These are phyloP conservation scores for Calycopis cecrops DNA, from an alignment of 1,140 invertebrate species.

Conservation along the genomic window DNA sequence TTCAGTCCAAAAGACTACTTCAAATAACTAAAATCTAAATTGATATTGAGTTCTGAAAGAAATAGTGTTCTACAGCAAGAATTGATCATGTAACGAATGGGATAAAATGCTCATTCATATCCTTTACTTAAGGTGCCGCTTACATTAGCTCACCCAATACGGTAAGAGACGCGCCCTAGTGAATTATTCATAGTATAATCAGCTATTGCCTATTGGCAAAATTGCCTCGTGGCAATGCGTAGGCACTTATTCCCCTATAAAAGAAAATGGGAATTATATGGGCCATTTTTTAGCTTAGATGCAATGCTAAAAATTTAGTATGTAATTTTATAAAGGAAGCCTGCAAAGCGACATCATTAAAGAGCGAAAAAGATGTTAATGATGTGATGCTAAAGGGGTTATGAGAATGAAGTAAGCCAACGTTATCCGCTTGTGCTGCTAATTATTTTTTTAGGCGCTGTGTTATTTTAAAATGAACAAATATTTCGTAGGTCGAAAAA, in stretches of 20 bases:
- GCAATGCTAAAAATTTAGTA: no score
- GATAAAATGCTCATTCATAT: slow-evolving; percentile 12
- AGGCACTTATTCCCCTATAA: slow-evolving; percentile 12
- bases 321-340: no score
- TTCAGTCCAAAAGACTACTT: no score
- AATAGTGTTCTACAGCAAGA: neutral
- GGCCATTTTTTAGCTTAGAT: neutral
- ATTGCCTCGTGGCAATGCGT: slow-evolving; percentile 10
- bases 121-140: slow-evolving; percentile 10
- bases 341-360: no score
- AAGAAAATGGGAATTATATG: slow-evolving; percentile 1
- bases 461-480: no score
- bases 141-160: slow-evolving; percentile 17
- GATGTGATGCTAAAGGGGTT: no score
- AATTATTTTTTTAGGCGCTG: no score
- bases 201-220: slow-evolving; percentile 12
- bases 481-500: no score
- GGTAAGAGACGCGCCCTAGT: slow-evolving; percentile 12
- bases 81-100: neutral
- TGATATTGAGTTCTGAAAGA: neutral
- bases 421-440: no score
- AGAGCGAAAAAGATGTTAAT: no score
- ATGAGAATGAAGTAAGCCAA: no score
- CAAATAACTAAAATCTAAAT: neutral
- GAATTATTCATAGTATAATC: slow-evolving; percentile 18